Conservation (phyloP, 2,888 invertebrate species). For the Platycheirus rosarum region DNA sequence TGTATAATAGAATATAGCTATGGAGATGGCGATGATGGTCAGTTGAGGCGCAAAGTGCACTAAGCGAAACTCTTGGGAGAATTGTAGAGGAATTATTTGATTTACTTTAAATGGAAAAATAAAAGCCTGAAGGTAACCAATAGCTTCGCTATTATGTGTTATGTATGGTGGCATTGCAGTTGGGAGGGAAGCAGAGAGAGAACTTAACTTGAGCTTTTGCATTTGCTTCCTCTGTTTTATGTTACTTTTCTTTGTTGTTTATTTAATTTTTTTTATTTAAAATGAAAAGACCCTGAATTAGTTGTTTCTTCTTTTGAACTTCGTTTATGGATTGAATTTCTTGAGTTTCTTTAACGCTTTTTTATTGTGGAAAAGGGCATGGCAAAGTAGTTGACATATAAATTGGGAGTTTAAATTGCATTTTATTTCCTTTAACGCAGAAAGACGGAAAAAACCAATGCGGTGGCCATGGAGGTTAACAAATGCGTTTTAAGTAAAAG, state of each 20-base stretch:
- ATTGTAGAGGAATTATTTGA: conserved; percentile 68
- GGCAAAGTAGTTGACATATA: conserved; percentile 64
- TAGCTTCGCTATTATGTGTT: conserved; percentile 30
- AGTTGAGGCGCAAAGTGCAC: conserved; percentile 57
- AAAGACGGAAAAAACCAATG: not conserved
- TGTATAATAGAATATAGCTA: conserved; percentile 4
- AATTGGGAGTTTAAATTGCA: conserved; percentile 48
- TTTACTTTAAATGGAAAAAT: conserved; percentile 67
- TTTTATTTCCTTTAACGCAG: conserved; percentile 24
- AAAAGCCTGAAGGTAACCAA: conserved; percentile 63
- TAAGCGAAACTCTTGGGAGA: conserved; percentile 41
- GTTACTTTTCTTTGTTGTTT: conserved; percentile 22
- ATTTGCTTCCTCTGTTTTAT: conserved; percentile 44
- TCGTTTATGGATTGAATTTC: conserved; percentile 38
- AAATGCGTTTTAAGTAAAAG: not conserved
- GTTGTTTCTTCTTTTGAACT: conserved; percentile 46
- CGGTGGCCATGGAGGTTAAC: not conserved
- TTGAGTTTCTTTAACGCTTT: conserved; percentile 5
- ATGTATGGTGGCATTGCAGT: too few species aligned
- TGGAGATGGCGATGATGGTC: conserved; percentile 43
- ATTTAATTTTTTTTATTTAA: conserved; percentile 25
- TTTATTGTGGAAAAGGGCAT: conserved; percentile 58
- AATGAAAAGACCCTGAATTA: conserved; percentile 58
- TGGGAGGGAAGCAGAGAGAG: too few species aligned
- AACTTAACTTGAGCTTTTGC: conserved; percentile 38